Evolutionary conservation across 2,888 invertebrate genomes (phyloP), one percentile per base, ranked within the genome.

Genomic region (Maniola hyperantus): DNA sequence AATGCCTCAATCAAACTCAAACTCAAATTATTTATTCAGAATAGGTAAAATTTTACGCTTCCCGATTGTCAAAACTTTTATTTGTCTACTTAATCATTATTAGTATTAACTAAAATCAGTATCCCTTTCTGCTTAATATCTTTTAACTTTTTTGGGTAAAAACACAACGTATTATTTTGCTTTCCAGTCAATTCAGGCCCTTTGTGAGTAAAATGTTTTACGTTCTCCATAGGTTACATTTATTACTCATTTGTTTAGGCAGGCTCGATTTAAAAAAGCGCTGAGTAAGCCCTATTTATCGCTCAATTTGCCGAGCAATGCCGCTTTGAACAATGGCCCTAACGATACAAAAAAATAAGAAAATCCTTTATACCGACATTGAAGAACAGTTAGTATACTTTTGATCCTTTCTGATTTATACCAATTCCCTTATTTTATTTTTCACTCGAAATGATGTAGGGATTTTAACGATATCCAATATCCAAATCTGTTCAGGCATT

Each of bases 201-300:
- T 48, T 18, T 48, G 15, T 48, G 15, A 15, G 48, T 0, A 18
- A 48, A 48, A 15, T 7, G 15, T 15, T 15, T 44, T 44, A 44
- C 15, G 1, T 48, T 15, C 48, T 36, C 55, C 36, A 15, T 55
- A 55, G 18, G 36, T 55, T 39, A 55, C 36, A 10, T 55, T 55
- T 39, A 55, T 39, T 36, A 55, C 36, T 15, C 36, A 36, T 36
- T 55, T 55, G 55, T 55, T 54, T 54, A 15, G 54, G 15, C 26
- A n/a, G 6, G 8, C 6, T 5, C 33, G n/a, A 54, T 34, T 55
- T 55, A 39, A 55, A 55, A 53, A 55, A 36, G 36, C 55, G 34
- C 36, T 36, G 6, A 48, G 18, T 48, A 8, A 48, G 48, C 5
- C 34, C 55, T 36, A 36, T 55, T 55, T 55, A 55, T 36, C 15